Conservation (phyloP, 2,113 vertebrate genomes). For the Atrichornis clamosus region DNA sequence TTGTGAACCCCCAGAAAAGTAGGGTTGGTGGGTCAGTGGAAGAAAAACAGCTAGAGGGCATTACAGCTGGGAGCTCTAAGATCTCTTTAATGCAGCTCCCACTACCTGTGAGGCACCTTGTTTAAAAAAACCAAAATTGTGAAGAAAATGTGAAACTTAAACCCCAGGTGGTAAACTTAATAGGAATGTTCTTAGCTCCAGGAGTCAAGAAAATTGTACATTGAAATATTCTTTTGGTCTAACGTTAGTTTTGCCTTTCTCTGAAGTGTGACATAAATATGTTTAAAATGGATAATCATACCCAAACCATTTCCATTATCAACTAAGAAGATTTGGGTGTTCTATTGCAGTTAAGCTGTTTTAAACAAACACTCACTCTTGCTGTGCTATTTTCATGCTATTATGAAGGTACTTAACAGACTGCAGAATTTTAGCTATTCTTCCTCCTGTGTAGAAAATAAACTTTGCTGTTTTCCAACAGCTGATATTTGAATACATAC, state of each 20-base stretch:
- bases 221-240: constrained; percentile 16
- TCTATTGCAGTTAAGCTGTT: neutral
- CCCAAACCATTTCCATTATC: neutral
- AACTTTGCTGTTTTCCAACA: neutral
- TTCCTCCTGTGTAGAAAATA: neutral
- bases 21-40: neutral
- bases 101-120: neutral
- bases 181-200: constrained; percentile 7
- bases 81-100: neutral
- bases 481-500: neutral
- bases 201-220: constrained; percentile 32
- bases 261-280: neutral
- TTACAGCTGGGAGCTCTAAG: neutral
- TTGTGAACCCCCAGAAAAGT: neutral
- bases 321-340: neutral
- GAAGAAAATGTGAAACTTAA: neutral
- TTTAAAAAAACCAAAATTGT: neutral
- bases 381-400: neutral
- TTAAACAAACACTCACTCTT: constrained; percentile 13
- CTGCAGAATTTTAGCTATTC: neutral
- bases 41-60: neutral
- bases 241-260: constrained; percentile 40
- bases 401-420: neutral
- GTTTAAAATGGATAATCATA: constrained; percentile 28
- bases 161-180: neutral